phyloP scores from a whole-genome alignment of 2,113 vertebrate species.

The Ursus arctos region DNA sequence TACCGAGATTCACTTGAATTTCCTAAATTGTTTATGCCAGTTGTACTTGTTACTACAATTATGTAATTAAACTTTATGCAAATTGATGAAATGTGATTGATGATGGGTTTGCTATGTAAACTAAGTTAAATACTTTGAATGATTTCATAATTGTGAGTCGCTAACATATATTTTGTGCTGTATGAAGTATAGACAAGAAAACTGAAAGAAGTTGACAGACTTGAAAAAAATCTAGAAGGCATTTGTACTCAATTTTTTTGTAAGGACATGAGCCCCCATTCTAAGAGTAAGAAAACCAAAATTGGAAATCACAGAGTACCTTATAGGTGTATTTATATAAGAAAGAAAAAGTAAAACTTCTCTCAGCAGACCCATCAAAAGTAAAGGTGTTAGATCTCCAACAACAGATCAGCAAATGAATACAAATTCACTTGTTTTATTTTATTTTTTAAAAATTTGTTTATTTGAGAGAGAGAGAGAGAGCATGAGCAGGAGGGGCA shows the following conservation, averaged over 20 bases:
- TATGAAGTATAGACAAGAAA: not conserved
- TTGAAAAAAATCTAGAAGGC: not conserved
- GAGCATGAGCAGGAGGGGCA: not conserved
- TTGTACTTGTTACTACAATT: constrained; percentile 64
- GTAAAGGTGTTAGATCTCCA: not conserved
- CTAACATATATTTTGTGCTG: constrained; percentile 44
- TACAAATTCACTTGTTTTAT: constrained; percentile 31
- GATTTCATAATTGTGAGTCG: not conserved
- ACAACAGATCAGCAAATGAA: not conserved
- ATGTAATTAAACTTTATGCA: constrained; percentile 68
- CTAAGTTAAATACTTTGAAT: constrained; percentile 65
- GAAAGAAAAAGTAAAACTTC: constrained; percentile 20
- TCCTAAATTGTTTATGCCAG: constrained; percentile 61
- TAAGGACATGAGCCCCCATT: not conserved
- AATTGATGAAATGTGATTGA: constrained; percentile 65
- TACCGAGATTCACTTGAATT: constrained; percentile 48
- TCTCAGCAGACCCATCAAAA: constrained; percentile 25
- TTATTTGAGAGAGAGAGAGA: not conserved
- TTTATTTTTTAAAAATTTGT: not conserved
- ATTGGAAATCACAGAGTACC: not conserved
- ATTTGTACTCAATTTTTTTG: not conserved
- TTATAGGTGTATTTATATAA: not conserved
- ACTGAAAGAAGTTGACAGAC: not conserved
- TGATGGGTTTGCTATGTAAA: constrained; percentile 58
- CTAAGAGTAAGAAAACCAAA: constrained; percentile 41